Evolutionary conservation across 2,113 vertebrate genomes (phyloP).

Genomic region (Zosterops hypoxanthus): DNA sequence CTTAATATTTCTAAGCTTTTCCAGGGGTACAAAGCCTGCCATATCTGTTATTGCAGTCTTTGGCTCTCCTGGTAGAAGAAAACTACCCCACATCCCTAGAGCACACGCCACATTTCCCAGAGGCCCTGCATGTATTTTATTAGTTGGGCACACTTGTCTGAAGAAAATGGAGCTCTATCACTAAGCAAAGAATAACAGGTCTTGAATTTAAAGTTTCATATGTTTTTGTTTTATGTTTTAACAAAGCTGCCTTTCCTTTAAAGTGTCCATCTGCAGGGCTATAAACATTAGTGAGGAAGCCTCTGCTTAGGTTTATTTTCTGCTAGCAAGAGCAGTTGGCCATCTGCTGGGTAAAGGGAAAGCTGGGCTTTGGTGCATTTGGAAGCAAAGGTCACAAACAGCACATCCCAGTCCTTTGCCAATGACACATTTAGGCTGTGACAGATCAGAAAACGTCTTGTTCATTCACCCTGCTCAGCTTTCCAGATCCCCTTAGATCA

Average conservation of each 20-base stretch:
- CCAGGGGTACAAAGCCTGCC: neutral
- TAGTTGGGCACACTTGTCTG: neutral
- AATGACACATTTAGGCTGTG: neutral
- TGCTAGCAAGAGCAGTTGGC: conserved; percentile 18
- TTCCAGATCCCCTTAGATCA: neutral
- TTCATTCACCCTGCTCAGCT: neutral
- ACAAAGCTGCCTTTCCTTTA: conserved; percentile 12
- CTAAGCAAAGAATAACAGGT: neutral
- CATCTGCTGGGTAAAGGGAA: conserved; percentile 21
- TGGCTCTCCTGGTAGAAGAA: neutral
- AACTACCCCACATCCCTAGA: neutral
- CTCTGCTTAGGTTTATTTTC: conserved; percentile 33
- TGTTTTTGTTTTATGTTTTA: neutral
- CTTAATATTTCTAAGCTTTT: neutral
- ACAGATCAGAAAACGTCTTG: neutral
- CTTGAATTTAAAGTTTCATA: neutral
- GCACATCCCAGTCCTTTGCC: neutral
- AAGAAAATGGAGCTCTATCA: neutral
- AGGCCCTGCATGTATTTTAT: neutral
- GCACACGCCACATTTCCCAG: neutral
- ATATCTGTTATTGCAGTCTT: neutral
- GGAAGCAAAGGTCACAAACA: conserved; percentile 17
- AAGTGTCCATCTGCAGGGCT: conserved; percentile 14
- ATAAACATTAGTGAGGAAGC: conserved; percentile 9
- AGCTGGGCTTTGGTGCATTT: neutral